Conservation (phyloP, 2,113 vertebrate species). For the Phrynocephalus versicolor region DNA sequence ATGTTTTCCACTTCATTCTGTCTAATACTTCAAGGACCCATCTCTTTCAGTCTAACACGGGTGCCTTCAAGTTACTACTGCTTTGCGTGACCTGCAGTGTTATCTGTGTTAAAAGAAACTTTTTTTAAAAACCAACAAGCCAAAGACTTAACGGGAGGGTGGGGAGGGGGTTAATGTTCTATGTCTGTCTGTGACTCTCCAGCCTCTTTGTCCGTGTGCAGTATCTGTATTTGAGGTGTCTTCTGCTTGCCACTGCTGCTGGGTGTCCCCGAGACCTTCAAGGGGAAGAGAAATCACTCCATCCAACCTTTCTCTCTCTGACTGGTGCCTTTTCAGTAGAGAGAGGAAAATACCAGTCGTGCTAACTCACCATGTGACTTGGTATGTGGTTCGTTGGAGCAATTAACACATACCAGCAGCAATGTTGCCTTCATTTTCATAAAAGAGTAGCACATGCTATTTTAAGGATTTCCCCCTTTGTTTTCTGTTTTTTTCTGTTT, state of each 20-base stretch:
- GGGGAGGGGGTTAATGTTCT: slow-evolving; percentile 23
- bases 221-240: slow-evolving; percentile 32
- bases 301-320: slow-evolving; percentile 26
- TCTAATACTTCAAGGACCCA: slow-evolving; percentile 42
- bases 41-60: slow-evolving; percentile 55
- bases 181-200: slow-evolving; percentile 61
- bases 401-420: slow-evolving; percentile 35
- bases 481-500: neutral
- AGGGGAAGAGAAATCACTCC: slow-evolving; percentile 38
- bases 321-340: slow-evolving; percentile 57
- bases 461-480: slow-evolving; percentile 10
- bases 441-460: slow-evolving; percentile 29
- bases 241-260: slow-evolving; percentile 55
- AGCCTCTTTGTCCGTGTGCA: slow-evolving; percentile 47
- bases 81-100: slow-evolving; percentile 66
- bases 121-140: slow-evolving; percentile 58
- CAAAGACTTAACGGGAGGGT: slow-evolving; percentile 68
- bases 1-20: slow-evolving; percentile 33
- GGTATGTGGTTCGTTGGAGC: neutral
- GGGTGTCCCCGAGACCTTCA: slow-evolving; percentile 46
- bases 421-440: slow-evolving; percentile 45
- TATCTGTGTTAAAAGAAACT: slow-evolving; percentile 47
- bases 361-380: slow-evolving; percentile 16
- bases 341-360: slow-evolving; percentile 49
- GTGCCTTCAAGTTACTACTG: slow-evolving; percentile 70